These are phyloP conservation scores for Cephus spinipes DNA, from an alignment of 2,888 invertebrate genomes.

Conservation along the genomic window DNA sequence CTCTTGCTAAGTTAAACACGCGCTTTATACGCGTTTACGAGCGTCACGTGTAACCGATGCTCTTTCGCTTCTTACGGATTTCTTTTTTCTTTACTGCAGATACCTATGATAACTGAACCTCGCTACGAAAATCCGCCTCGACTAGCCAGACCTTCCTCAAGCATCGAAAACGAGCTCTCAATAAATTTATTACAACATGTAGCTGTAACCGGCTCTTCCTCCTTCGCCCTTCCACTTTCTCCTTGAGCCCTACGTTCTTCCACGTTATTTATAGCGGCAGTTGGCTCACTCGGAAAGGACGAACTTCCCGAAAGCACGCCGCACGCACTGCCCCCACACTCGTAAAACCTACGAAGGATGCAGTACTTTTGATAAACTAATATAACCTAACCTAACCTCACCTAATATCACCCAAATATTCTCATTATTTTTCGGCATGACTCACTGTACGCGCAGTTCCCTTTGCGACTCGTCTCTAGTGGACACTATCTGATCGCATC, in stretches of 20 bases:
- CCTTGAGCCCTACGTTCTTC: neutral
- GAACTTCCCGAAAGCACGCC: neutral
- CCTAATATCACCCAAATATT: too few species aligned
- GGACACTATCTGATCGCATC: neutral
- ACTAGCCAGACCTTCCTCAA: neutral
- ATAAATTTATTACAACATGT: neutral
- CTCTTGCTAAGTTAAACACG: too few species aligned
- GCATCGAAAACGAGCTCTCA: neutral
- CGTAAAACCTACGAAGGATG: neutral
- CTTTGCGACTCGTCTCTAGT: neutral
- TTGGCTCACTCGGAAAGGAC: neutral
- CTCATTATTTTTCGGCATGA: too few species aligned
- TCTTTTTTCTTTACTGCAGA: too few species aligned
- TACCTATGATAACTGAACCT: too few species aligned
- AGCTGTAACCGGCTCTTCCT: neutral
- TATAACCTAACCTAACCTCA: too few species aligned
- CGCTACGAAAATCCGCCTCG: too few species aligned
- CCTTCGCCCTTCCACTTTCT: neutral
- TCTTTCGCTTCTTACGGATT: too few species aligned
- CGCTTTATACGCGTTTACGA: too few species aligned
- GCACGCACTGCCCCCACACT: constrained; percentile 10
- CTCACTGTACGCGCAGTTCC: neutral
- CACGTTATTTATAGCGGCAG: neutral
- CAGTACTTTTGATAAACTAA: too few species aligned
- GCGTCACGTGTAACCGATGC: too few species aligned